phyloP scores from a whole-genome alignment of 92 coral and sea anemone genomes.

The Pocillopora meandrina region DNA sequence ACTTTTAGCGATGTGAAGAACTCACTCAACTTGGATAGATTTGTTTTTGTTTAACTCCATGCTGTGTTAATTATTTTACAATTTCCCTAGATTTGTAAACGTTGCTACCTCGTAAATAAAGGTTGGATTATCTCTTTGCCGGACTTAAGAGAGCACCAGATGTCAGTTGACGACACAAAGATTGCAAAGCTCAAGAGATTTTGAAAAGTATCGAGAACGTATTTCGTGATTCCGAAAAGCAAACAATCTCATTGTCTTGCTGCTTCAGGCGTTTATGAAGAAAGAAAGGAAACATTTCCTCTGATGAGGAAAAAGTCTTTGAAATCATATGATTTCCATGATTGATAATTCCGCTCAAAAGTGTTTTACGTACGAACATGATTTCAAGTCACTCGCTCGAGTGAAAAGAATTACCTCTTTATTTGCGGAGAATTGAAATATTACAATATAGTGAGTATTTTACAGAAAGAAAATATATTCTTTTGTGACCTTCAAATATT shows the following conservation, averaged over 20 bases:
- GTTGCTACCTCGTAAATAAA: conserved; percentile 29
- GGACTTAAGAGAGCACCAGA: neutral
- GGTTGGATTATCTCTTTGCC: conserved; percentile 8
- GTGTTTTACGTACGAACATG: neutral
- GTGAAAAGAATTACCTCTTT: neutral
- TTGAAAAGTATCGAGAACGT: neutral
- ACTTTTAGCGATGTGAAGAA: neutral
- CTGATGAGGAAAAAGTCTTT: conserved; percentile 13
- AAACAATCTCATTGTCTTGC: conserved; percentile 13
- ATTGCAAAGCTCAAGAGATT: neutral
- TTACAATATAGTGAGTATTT: neutral
- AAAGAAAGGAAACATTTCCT: neutral
- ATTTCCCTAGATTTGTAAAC: conserved; percentile 29
- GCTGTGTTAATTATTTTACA: conserved; percentile 39
- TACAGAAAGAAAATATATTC: neutral
- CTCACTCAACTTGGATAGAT: neutral
- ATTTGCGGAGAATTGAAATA: neutral
- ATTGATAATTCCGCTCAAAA: conserved; percentile 1
- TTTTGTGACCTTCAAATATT: neutral
- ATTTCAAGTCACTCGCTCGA: neutral
- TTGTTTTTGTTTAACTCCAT: conserved; percentile 23
- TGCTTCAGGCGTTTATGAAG: conserved; percentile 8
- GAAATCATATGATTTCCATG: neutral
- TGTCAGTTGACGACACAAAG: neutral
- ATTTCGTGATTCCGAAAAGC: conserved; percentile 9